These are phyloP conservation scores for Cottoperca gobio DNA, from an alignment of 2,797 vertebrate genomes.

Conservation along the genomic window DNA sequence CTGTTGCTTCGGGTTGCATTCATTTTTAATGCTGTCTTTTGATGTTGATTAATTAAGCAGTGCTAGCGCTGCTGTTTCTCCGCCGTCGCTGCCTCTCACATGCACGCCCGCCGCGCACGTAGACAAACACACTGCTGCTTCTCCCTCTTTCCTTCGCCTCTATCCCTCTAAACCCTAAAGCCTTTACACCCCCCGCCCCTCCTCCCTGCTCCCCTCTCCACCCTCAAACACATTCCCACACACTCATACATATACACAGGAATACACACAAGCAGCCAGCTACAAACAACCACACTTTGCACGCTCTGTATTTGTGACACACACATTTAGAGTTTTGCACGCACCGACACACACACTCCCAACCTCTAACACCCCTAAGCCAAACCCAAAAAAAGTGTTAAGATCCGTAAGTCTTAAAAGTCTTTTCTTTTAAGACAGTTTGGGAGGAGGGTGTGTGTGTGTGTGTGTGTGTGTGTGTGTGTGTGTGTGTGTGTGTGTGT, in stretches of 20 bases:
- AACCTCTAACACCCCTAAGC: constrained; percentile 62
- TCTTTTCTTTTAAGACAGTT: constrained; percentile 73
- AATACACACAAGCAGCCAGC: constrained; percentile 29
- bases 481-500: constrained; percentile 9
- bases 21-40: constrained; percentile 87
- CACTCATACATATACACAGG: constrained; percentile 29
- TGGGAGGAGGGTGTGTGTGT: constrained; percentile 30
- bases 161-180: constrained; percentile 76
- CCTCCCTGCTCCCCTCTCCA: not conserved
- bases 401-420: constrained; percentile 74
- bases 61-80: constrained; percentile 82
- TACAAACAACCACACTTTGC: constrained; percentile 28
- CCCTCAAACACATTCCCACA: constrained; percentile 36
- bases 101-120: constrained; percentile 14
- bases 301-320: not conserved
- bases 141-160: constrained; percentile 55
- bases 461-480: constrained; percentile 6
- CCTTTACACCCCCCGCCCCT: constrained; percentile 41
- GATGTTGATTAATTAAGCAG: constrained; percentile 89
- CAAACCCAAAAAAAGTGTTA: constrained; percentile 65
- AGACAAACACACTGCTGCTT: constrained; percentile 50
- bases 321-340: constrained; percentile 27
- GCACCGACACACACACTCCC: constrained; percentile 16
- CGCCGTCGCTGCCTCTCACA: constrained; percentile 42
- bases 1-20: constrained; percentile 84